Percentiles rank a stretch among this genome's conserved stretches.
phyloP scores from a whole-genome alignment of 2,113 vertebrate species.

The Silurus asotus region DNA sequence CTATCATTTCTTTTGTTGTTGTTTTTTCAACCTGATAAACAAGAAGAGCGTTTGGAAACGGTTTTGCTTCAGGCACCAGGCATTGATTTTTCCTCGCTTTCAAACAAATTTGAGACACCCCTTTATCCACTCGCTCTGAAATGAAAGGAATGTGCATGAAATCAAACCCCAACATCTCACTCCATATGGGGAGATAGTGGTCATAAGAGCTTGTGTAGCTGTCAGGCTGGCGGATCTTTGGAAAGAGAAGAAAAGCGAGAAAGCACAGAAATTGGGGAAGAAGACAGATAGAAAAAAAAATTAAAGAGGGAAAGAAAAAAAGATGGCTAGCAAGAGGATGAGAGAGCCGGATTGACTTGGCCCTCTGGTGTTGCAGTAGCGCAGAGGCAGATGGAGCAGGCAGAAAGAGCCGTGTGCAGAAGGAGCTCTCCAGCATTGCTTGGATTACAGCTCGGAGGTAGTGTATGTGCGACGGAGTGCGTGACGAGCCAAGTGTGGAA shows the following conservation, averaged over 20 bases:
- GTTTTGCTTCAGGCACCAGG: conserved; percentile 3
- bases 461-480: neutral
- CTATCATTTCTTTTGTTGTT: neutral
- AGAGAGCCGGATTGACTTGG: conserved; percentile 13
- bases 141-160: conserved; percentile 24
- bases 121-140: conserved; percentile 22
- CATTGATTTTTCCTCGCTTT: conserved; percentile 26
- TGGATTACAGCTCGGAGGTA: conserved; percentile 44
- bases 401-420: conserved; percentile 20
- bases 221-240: neutral
- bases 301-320: neutral
- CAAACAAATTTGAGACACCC: conserved; percentile 18
- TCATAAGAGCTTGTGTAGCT: conserved; percentile 29
- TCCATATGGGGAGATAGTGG: neutral
- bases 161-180: conserved; percentile 12
- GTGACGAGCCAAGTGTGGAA: conserved; percentile 36
- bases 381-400: conserved; percentile 41
- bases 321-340: conserved; percentile 9
- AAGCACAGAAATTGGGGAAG: conserved; percentile 4
- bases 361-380: conserved; percentile 20
- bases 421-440: conserved; percentile 28
- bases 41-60: neutral
- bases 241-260: neutral
- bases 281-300: neutral
- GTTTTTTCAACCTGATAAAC: neutral